Evolutionary conservation across 2,888 invertebrate species (phyloP), one percentile per base, ranked within the genome.

Genomic region (Andrena haemorrhoa): DNA sequence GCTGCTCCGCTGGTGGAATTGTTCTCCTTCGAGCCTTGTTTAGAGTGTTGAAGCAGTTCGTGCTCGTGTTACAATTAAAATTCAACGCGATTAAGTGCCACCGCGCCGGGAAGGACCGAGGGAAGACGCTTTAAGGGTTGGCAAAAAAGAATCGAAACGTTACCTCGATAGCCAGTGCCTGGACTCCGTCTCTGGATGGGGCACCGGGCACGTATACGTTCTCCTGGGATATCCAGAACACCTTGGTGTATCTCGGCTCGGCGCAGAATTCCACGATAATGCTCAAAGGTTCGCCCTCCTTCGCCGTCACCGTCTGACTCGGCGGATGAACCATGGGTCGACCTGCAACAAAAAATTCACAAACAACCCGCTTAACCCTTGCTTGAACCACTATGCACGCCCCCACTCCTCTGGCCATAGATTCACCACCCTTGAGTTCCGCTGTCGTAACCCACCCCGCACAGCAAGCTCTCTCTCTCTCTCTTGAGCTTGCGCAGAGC

Each of bases 251-350:
- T 56, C 95, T 95, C 2, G 97, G 97, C 94, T 97, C 97, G 87
- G 97, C 97, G 94, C 97, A 97, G 92, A 97, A 97, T 92, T 97
- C 97, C 86, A 96, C 96, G 56, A 96, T 95, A 58, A 97, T 94
- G 85, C 96, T 96, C 82, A 97, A 93, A 0, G 96, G 95, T 82
- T 96, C 96, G 47, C 97, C 97, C 76, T 96, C 95, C 89, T 96
- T 95, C 23, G 96, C 96, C 33, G 96, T 96, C 85, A 97, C 95
- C 65, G 96, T 96, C 90, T 96, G 95, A 92, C 95, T 96, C 80
- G 95, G 94, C 2, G 96, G 96, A 85, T 95, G 95, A 51, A 96
- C 96, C 89, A 96, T 95, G 79, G 97, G 97, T 74, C 95, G 95
- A 83, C 97, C 97, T 97, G 94, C 1, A 94, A 94, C 86, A 87